These are phyloP conservation scores for Xanthia icteritia DNA, from an alignment of 2,888 invertebrate genomes.

Conservation along the genomic window DNA sequence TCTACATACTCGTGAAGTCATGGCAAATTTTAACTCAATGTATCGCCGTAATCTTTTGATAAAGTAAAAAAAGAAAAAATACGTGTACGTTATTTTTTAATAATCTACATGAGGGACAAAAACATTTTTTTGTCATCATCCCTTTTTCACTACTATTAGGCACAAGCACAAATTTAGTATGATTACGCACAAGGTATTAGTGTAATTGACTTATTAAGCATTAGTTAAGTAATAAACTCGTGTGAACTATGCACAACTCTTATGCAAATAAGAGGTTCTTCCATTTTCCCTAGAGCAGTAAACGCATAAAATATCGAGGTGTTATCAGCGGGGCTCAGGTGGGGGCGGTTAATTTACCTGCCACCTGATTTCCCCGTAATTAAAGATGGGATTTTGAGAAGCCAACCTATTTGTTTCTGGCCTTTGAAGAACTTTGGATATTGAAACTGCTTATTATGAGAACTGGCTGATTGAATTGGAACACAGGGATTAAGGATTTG, in stretches of 20 bases:
- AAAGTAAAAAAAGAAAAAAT: too few species aligned
- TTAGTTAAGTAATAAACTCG: too few species aligned
- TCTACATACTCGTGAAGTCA: too few species aligned
- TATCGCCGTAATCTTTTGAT: too few species aligned
- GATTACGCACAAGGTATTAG: too few species aligned
- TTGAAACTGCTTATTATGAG: constrained; percentile 54
- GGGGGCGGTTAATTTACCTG: constrained; percentile 72
- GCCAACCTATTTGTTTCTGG: constrained; percentile 60
- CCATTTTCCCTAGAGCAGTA: constrained; percentile 54
- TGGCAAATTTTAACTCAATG: too few species aligned
- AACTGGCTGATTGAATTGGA: constrained; percentile 52
- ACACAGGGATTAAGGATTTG: constrained; percentile 39
- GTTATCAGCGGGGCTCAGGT: constrained; percentile 75
- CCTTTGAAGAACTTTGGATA: constrained; percentile 63
- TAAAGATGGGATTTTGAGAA: constrained; percentile 76
- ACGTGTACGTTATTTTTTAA: too few species aligned
- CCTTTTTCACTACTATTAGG: too few species aligned
- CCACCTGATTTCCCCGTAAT: constrained; percentile 80
- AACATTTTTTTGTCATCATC: too few species aligned
- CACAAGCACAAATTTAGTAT: too few species aligned
- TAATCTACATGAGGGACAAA: too few species aligned
- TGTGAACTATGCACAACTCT: background rate
- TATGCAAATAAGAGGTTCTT: constrained; percentile 48
- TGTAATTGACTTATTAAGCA: too few species aligned
- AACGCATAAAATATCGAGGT: constrained; percentile 71